Conservation (phyloP, 2,113 vertebrate species). For the Anser brachyrhynchus region DNA sequence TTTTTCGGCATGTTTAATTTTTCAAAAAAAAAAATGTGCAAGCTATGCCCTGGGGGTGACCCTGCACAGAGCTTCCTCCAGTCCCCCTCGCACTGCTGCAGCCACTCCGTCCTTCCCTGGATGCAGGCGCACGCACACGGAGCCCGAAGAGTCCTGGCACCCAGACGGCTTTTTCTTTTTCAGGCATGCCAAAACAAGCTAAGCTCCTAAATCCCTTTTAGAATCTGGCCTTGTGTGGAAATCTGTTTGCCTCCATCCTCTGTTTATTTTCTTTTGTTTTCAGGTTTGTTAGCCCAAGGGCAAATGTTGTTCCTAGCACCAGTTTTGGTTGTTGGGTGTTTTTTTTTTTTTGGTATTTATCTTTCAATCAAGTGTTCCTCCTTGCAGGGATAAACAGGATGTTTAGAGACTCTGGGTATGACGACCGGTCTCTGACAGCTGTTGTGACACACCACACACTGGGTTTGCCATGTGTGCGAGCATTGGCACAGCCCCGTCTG, state of each 20-base stretch:
- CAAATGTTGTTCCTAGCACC: conserved; percentile 49
- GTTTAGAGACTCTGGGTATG: conserved; percentile 55
- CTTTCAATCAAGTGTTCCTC: conserved; percentile 62
- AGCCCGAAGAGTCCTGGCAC: conserved; percentile 48
- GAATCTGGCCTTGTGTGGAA: conserved; percentile 54
- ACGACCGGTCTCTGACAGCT: conserved; percentile 42
- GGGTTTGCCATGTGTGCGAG: conserved; percentile 12
- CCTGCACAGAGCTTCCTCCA: background rate
- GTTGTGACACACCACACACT: conserved; percentile 53
- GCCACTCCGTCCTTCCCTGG: background rate
- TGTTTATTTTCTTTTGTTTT: conserved; percentile 71
- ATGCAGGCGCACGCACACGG: background rate
- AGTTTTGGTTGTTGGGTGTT: background rate
- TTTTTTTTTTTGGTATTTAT: conserved; percentile 28
- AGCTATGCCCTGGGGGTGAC: background rate
- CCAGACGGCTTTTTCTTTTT: conserved; percentile 18
- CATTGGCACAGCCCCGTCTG: background rate
- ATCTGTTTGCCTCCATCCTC: conserved; percentile 47
- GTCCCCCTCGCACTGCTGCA: background rate
- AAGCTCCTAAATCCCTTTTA: conserved; percentile 60
- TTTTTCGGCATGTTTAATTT: background rate
- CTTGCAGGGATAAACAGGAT: conserved; percentile 63
- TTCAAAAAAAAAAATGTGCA: background rate
- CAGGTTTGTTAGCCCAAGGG: conserved; percentile 60
- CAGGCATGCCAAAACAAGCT: conserved; percentile 58